phyloP scores from a whole-genome alignment of 2,888 invertebrate species.

The Phyllotreta cruciferae region DNA sequence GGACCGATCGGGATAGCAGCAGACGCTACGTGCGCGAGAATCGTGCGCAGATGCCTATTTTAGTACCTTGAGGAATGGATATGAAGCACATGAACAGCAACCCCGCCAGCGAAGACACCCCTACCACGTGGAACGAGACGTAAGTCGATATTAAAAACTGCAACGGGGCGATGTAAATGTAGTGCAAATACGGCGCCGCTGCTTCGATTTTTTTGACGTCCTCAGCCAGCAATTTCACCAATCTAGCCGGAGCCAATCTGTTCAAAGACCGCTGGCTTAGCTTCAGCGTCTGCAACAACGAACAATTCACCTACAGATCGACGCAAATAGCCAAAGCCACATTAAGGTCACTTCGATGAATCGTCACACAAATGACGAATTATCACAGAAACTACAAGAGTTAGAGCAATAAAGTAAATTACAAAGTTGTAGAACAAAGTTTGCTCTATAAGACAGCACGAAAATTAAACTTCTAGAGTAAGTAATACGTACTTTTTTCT shows the following conservation, averaged over 20 bases:
- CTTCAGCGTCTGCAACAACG: constrained; percentile 62
- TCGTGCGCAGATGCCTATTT: constrained; percentile 28
- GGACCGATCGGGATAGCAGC: background rate
- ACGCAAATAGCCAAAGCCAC: no score
- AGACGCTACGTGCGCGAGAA: no score
- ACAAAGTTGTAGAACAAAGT: no score
- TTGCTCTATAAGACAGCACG: no score
- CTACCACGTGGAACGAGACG: constrained; percentile 65
- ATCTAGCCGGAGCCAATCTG: constrained; percentile 81
- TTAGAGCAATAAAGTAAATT: no score
- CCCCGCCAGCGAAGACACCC: constrained; percentile 68
- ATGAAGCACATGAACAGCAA: constrained; percentile 65
- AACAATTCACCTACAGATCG: background rate
- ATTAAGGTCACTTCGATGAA: no score
- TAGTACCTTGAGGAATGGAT: constrained; percentile 64
- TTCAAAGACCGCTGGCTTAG: constrained; percentile 75
- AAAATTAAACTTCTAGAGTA: background rate
- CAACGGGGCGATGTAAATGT: constrained; percentile 81
- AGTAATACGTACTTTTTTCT: constrained; percentile 72
- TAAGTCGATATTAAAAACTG: constrained; percentile 70
- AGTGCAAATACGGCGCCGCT: constrained; percentile 74
- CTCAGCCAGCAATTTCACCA: constrained; percentile 84
- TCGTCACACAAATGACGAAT: no score
- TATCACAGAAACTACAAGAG: no score
- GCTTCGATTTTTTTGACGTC: constrained; percentile 83